Conservation (phyloP, 2,113 vertebrate species). For the Seriola dumerili region DNA sequence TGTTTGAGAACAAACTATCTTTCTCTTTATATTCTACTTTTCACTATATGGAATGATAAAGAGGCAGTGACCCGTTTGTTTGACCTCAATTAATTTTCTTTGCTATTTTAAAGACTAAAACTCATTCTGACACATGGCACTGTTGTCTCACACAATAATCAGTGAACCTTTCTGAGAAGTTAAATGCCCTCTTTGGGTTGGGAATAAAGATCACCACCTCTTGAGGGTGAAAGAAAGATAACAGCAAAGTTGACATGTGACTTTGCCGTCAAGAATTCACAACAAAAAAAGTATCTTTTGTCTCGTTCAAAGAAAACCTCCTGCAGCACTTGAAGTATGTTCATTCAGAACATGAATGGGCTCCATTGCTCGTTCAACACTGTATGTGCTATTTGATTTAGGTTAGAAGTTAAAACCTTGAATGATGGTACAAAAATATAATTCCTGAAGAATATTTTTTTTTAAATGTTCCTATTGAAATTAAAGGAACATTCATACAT, state of each 20-base stretch:
- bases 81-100: slow-evolving; percentile 60
- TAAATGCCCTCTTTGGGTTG: slow-evolving; percentile 10
- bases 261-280: neutral
- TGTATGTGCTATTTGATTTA: too few species aligned
- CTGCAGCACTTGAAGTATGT: neutral
- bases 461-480: too few species aligned
- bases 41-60: slow-evolving; percentile 26
- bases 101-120: slow-evolving; percentile 40
- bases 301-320: neutral
- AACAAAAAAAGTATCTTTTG: neutral
- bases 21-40: too few species aligned
- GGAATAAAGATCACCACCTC: neutral
- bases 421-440: too few species aligned
- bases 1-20: neutral
- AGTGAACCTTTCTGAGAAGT: slow-evolving; percentile 12
- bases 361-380: neutral
- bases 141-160: slow-evolving; percentile 40
- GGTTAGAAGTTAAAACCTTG: too few species aligned
- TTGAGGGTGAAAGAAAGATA: neutral
- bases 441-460: too few species aligned
- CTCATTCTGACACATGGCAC: slow-evolving; percentile 39
- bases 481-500: too few species aligned
- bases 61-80: slow-evolving; percentile 41
- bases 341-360: neutral
- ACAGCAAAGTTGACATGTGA: neutral